These are phyloP conservation scores for Falco peregrinus DNA, from an alignment of 2,797 vertebrate species.

Conservation along the genomic window DNA sequence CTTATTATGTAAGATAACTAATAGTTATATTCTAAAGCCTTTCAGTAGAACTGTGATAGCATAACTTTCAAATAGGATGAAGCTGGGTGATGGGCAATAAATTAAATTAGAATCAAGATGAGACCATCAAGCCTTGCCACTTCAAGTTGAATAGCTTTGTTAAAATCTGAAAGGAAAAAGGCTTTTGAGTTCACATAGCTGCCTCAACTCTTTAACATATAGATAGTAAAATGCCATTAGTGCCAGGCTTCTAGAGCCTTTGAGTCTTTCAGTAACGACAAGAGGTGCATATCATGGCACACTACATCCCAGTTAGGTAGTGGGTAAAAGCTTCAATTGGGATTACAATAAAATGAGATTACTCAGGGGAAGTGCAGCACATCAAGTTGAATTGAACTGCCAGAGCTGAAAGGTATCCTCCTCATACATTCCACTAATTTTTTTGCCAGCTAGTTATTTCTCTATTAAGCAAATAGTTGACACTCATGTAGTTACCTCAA, in stretches of 20 bases:
- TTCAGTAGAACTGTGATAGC: slow-evolving; percentile 32
- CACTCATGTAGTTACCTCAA: not conserved
- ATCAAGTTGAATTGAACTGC: slow-evolving; percentile 64
- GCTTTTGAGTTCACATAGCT: slow-evolving; percentile 68
- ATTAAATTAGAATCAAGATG: slow-evolving; percentile 70
- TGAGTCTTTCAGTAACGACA: slow-evolving; percentile 63
- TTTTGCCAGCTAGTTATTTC: slow-evolving; percentile 66
- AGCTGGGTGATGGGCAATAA: slow-evolving; percentile 64
- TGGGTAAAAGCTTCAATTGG: slow-evolving; percentile 66
- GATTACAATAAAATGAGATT: slow-evolving; percentile 70
- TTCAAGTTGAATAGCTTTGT: slow-evolving; percentile 71
- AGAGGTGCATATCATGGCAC: slow-evolving; percentile 59
- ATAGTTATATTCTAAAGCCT: slow-evolving; percentile 60
- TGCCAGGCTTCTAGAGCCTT: slow-evolving; percentile 62
- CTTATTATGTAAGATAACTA: slow-evolving; percentile 57
- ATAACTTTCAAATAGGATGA: slow-evolving; percentile 61
- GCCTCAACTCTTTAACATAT: slow-evolving; percentile 68
- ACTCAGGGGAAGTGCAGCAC: slow-evolving; percentile 63
- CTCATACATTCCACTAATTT: slow-evolving; percentile 35
- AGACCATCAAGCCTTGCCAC: slow-evolving; percentile 58
- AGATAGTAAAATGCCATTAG: slow-evolving; percentile 70
- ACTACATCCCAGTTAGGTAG: slow-evolving; percentile 59
- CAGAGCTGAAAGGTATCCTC: slow-evolving; percentile 58
- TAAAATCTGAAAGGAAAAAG: slow-evolving; percentile 63
- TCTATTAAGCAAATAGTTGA: slow-evolving; percentile 55